Conservation (phyloP, 2,113 vertebrate genomes). For the Butastur rufipennis region DNA sequence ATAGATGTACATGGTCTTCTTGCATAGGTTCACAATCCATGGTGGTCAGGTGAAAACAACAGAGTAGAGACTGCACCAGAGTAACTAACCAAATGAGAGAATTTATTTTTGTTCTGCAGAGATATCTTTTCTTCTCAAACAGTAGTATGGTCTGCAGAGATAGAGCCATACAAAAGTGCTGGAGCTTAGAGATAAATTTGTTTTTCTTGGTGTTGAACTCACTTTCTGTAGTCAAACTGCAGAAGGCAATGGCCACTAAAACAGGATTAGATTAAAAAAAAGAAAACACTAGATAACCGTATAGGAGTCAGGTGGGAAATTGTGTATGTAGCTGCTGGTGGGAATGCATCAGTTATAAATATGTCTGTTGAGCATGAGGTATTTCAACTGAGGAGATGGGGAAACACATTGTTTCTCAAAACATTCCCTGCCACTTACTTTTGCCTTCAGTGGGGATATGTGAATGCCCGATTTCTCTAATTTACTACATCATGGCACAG, state of each 20-base stretch:
- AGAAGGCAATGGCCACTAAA: background rate
- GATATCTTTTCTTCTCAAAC: background rate
- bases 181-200: slow-evolving; percentile 15
- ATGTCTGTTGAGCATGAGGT: background rate
- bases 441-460: background rate
- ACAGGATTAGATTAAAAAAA: background rate
- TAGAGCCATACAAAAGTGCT: background rate
- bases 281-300: rapidly evolving
- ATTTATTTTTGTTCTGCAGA: background rate
- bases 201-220: background rate
- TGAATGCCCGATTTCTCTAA: background rate
- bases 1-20: background rate
- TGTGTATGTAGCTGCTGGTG: background rate
- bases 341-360: background rate
- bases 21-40: background rate
- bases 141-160: background rate
- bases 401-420: background rate
- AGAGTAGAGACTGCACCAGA: background rate
- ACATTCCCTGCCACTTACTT: background rate
- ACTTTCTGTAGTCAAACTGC: background rate
- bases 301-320: background rate
- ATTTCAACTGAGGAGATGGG: background rate
- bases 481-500: background rate
- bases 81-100: background rate
- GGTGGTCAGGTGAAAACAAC: background rate